Base-by-base conservation (phyloP, 2,797 vertebrate species). In the Sebastes aleutianus region DNA sequence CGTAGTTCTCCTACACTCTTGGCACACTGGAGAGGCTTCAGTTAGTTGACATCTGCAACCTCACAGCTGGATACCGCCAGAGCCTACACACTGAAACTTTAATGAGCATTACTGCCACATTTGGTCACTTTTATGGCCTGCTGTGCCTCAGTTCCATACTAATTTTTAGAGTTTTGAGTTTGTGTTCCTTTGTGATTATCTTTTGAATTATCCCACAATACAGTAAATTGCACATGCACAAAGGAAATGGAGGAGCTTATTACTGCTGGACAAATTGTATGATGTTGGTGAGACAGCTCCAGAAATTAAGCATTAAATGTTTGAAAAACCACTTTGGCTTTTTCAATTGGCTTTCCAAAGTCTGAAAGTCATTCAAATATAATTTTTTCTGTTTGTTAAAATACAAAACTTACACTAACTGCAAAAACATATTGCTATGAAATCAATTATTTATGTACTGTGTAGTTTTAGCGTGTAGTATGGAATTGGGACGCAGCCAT, bases 251-350 rank as follows among this genome's bases (percentile, higher is more conserved):
- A 68, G 14, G 16, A 26, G 57, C 5, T 50, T 31, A 63, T 74
- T 74, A 64, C 68, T 84, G 22, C 24, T 47, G n/a, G 56, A 8
- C 47, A 75, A 39, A 54, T n/a, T 6, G 8, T 24, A 70, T 69
- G 27, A 36, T 59, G 53, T 66, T 54, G 54, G 6, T 62, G n/a
- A 76, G 12, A 29, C 13, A 4, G 58, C 29, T 75, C 24, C 31
- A 1, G 53, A 79, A 39, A 85, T 31, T 39, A 66, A 31, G n/a
- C 56, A 50, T 31, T 68, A 61, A 72, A 56, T 36, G 29, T 76
- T 24, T 9, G 22, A 6, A 57, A 71, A 39, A 68, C 16, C 56
- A 36, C 6, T 53, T 54, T 77, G 59, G 4, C 34, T 39, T 66
- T 67, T 24, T 77, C 22, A 47, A 70, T 32, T 50, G 27, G 0